Evolutionary conservation across 2,113 vertebrate species (phyloP).

Genomic region (Dasypus novemcinctus): DNA sequence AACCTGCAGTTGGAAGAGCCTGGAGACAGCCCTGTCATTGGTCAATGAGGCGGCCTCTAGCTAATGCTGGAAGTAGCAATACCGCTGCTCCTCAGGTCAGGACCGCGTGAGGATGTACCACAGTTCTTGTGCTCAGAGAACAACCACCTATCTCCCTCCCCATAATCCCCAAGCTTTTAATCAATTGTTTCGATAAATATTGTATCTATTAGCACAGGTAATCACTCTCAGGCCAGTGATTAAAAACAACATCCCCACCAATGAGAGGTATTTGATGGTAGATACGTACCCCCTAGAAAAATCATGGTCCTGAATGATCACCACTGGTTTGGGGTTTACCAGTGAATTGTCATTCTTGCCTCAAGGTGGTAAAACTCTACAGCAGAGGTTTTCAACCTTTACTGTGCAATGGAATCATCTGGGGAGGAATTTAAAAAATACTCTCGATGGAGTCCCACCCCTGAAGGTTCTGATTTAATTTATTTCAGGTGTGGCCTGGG

Average conservation of each 20-base stretch:
- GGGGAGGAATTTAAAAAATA: background rate
- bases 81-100: too few relatives aligned
- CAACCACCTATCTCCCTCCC: background rate
- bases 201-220: background rate
- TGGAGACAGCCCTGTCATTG: background rate
- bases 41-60: background rate
- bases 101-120: background rate
- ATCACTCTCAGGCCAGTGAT: background rate
- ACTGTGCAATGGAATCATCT: background rate
- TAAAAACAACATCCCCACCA: background rate
- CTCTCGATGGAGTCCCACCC: background rate
- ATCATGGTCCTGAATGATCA: background rate
- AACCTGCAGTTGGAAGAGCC: too few relatives aligned
- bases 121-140: background rate
- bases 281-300: background rate
- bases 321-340: background rate
- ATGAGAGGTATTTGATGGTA: background rate
- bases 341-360: background rate
- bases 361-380: background rate
- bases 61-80: background rate
- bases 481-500: background rate
- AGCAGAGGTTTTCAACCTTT: background rate
- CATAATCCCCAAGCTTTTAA: background rate
- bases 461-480: background rate
- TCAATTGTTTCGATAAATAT: background rate